Conservation (phyloP, 2,797 vertebrate species). For the Nothura maculosa region DNA sequence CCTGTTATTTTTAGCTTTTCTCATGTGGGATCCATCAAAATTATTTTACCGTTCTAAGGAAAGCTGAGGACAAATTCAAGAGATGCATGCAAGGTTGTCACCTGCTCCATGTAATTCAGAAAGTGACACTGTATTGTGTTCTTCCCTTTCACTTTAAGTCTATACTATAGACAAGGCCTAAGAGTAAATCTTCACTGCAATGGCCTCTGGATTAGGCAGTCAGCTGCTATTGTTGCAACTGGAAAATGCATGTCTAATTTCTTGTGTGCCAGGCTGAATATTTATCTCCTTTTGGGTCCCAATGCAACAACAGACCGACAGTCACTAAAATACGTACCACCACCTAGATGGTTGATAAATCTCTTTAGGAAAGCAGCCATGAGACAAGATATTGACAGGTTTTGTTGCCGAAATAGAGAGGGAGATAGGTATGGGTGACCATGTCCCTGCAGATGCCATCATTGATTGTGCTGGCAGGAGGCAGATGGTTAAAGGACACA, state of each 20-base stretch:
- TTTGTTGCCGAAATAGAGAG: constrained; percentile 76
- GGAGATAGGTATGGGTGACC: constrained; percentile 68
- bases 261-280: constrained; percentile 57
- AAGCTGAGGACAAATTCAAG: not conserved
- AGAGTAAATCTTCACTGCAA: not conserved
- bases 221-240: constrained; percentile 53
- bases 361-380: constrained; percentile 72
- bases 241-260: constrained; percentile 74
- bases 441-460: constrained; percentile 77
- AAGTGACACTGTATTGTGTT: not conserved
- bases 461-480: constrained; percentile 80
- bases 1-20: constrained; percentile 9
- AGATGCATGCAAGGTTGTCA: not conserved
- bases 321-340: constrained; percentile 66
- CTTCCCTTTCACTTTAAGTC: constrained; percentile 35
- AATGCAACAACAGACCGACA: constrained; percentile 52
- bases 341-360: constrained; percentile 75
- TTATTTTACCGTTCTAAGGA: not conserved
- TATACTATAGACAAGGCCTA: not conserved
- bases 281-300: constrained; percentile 46
- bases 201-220: constrained; percentile 35
- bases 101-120: not conserved
- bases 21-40: not conserved
- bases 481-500: constrained; percentile 87
- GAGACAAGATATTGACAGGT: constrained; percentile 78